These are phyloP conservation scores for Eristalinus aeneus DNA, from an alignment of 2,888 invertebrate species.

Conservation along the genomic window DNA sequence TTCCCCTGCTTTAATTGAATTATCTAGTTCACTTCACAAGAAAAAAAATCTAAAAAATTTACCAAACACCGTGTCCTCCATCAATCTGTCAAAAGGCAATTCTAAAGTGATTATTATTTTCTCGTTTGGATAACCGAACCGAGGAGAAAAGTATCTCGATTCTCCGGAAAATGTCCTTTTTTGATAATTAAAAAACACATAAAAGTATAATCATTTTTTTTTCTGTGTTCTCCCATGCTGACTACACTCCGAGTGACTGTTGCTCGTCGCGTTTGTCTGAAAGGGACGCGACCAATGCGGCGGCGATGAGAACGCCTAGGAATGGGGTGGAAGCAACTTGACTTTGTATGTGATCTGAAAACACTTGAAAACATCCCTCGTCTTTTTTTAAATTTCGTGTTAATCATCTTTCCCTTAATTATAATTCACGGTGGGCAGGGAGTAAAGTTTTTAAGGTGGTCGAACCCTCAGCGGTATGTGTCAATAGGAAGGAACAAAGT, in stretches of 20 bases:
- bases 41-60: slow-evolving; percentile 20
- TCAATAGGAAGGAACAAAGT: slow-evolving; percentile 59
- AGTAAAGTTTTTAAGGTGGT: slow-evolving; percentile 61
- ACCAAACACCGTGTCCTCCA: slow-evolving; percentile 23
- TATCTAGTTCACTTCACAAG: slow-evolving; percentile 45
- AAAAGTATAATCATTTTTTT: slow-evolving; percentile 60
- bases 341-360: slow-evolving; percentile 65
- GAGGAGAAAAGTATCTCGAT: slow-evolving; percentile 30
- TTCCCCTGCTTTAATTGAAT: slow-evolving; percentile 42
- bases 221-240: neutral
- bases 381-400: slow-evolving; percentile 38
- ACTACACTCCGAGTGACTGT: slow-evolving; percentile 16
- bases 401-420: slow-evolving; percentile 70
- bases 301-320: neutral
- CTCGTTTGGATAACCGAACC: slow-evolving; percentile 35
- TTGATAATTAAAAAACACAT: slow-evolving; percentile 67
- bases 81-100: slow-evolving; percentile 64
- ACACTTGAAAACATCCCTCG: slow-evolving; percentile 67
- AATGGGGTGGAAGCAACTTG: slow-evolving; percentile 46
- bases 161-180: slow-evolving; percentile 54
- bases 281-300: neutral
- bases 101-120: slow-evolving; percentile 64
- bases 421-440: slow-evolving; percentile 55
- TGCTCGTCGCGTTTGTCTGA: slow-evolving; percentile 30
- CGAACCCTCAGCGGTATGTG: slow-evolving; percentile 66